Base-by-base conservation (phyloP, 2,888 invertebrate species). In the Dysmachus trigonus region DNA sequence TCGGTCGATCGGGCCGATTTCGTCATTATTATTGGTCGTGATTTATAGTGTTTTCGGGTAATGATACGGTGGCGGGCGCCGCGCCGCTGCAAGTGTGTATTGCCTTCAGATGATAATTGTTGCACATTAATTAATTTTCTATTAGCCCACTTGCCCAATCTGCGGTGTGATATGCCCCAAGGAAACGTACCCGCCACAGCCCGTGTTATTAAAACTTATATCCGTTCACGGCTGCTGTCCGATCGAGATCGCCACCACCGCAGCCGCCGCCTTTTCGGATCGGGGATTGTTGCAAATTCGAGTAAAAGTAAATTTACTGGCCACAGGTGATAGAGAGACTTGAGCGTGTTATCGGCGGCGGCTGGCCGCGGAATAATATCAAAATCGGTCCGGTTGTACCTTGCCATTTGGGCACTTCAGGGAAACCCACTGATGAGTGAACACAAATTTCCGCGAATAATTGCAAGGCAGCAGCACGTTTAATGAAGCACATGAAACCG, bases 71-170 rank as follows among this genome's bases (percentile, higher is more conserved):
- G 30, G 18, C 81, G 31, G 76, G 76, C 62, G 62, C 35, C 76
- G 76, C 62, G 62, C 35, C 76, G 35, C 76, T 18, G 38, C 76
- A 76, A 76, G 76, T 53, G 81, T 81, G 81, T 13, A 41, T 47
- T 81, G 81, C 81, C 81, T 81, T 81, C 81, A 81, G 38, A 62
- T 82, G 71, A 82, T 82, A 82, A 82, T 62, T 82, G 82, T 62
- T 82, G 71, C 71, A 73, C 41, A 84, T 84, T 84, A 84, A 84
- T 84, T 84, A 84, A 84, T 84, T 84, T 84, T 84, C 84, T 84
- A 84, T 84, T 84, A 84, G 84, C 73, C 73, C 72, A 73, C 35
- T 84, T 84, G 72, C 73, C 84, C 72, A 84, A 84, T 84, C 84
- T 31, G 38, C 38, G 27, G 71, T 83, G 71, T 62, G 15, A 83